Evolutionary conservation across 1,140 invertebrate species (phyloP).

Genomic region (Daktulosphaira vitifoliae): DNA sequence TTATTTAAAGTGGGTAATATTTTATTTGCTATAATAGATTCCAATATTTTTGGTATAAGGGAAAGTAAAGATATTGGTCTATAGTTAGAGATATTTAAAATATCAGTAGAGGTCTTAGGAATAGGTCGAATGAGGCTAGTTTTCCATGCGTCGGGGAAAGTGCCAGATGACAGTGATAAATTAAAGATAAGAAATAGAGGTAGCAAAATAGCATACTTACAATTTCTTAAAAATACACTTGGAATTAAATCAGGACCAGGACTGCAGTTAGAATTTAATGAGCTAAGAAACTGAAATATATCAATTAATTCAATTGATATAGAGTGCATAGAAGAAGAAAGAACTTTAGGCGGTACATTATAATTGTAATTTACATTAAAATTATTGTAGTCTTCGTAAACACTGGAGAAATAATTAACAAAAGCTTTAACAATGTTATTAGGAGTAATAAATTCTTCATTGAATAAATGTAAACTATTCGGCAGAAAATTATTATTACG

Average conservation of each 20-base stretch:
- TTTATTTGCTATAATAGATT: background rate
- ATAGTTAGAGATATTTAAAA: background rate
- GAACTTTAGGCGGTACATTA: background rate
- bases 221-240: conserved; percentile 1
- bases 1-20: background rate
- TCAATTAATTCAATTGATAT: background rate
- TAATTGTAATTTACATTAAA: background rate
- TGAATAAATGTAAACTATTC: background rate
- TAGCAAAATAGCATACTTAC: background rate
- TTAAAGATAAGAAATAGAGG: conserved; percentile 8
- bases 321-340: background rate
- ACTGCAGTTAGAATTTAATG: background rate
- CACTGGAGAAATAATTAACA: background rate
- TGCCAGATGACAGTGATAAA: conserved; percentile 6
- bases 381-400: background rate
- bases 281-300: conserved; percentile 1
- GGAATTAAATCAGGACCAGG: conserved; percentile 14
- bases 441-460: background rate
- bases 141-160: conserved; percentile 11
- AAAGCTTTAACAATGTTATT: background rate
- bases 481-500: background rate
- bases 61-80: conserved; percentile 7
- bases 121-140: conserved; percentile 6
- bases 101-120: conserved; percentile 8
- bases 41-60: conserved; percentile 8